Evolutionary conservation across 2,888 invertebrate genomes (phyloP), one percentile per base, ranked within the genome.

Genomic region (Xylota segnis): DNA sequence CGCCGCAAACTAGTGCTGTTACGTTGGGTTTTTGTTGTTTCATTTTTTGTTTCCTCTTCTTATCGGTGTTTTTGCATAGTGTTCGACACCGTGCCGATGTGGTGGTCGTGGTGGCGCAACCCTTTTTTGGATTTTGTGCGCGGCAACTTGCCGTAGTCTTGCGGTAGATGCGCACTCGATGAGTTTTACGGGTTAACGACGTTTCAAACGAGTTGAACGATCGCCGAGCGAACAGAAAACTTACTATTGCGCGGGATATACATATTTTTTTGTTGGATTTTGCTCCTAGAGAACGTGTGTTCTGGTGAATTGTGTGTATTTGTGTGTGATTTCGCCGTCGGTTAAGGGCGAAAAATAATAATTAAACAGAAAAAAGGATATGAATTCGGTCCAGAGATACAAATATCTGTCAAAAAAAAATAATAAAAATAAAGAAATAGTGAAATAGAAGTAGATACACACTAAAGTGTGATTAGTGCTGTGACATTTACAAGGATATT

Each of bases 81-180:
- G 61, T 61, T 61, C 29, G 45, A 40, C 63, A 50, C 52, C 52
- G 63, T 59, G 34, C 6, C 54, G 58, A 40, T n/a, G 47, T 65
- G 56, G 76, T 78, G 45, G 78, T 66, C 45, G 76, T 78, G 45
- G 78, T 76, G 81, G 82, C 76, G 84, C 84, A 84, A 81, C 86
- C 82, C 86, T 86, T 86, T 82, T 82, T 86, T 86, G 86, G 76
- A 77, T 82, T 63, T 82, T 68, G 72, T 77, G 66, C 56, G 72
- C 82, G 81, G 72, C 52, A 82, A 77, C 66, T 81, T 72, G 47
- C 68, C 72, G 86, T 86, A 86, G 86, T 86, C 86, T 77, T 86
- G 81, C 86, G 86, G 82, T 86, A 77, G 68, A 76, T 72, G 86
- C 82, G 86, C 63, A 86, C 86, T 86, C 72, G 86, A 72, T 61